Evolutionary conservation across 2,113 vertebrate species (phyloP).

Genomic region (Fregetta grallaria): DNA sequence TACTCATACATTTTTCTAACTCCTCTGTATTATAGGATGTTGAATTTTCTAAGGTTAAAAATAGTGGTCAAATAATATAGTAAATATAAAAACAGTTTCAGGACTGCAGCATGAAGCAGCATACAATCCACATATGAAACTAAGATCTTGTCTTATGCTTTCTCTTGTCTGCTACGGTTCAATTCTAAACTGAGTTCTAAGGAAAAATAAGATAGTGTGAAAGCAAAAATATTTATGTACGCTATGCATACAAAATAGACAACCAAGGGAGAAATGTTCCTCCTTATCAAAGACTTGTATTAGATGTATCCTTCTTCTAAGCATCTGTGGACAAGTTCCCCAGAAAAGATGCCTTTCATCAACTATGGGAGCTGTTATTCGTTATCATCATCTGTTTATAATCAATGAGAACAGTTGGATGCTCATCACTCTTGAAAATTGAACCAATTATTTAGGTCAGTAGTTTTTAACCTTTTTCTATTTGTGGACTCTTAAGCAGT

Average conservation of each 20-base stretch:
- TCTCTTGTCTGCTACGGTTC: slow-evolving; percentile 9
- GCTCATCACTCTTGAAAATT: slow-evolving; percentile 63
- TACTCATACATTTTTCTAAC: background rate
- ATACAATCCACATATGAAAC: background rate
- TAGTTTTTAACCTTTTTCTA: slow-evolving; percentile 67
- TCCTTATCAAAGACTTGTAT: slow-evolving; percentile 53
- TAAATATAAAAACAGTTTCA: slow-evolving; percentile 5
- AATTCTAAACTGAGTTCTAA: slow-evolving; percentile 25
- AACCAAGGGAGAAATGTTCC: slow-evolving; percentile 48
- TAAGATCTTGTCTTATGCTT: background rate
- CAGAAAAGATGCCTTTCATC: slow-evolving; percentile 60
- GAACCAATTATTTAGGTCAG: slow-evolving; percentile 68
- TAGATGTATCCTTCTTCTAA: slow-evolving; percentile 46
- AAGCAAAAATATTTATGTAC: slow-evolving; percentile 48
- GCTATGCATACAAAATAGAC: slow-evolving; percentile 32
- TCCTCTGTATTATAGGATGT: background rate
- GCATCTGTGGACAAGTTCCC: slow-evolving; percentile 44
- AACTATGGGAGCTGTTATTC: slow-evolving; percentile 55
- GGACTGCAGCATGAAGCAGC: background rate
- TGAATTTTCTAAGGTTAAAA: background rate
- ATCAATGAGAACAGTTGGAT: slow-evolving; percentile 63
- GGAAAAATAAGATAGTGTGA: slow-evolving; percentile 1
- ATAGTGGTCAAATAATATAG: background rate
- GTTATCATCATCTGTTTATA: slow-evolving; percentile 69
- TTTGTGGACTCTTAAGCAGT: slow-evolving; percentile 47